Percentiles rank a stretch among this genome's conserved stretches.
These are phyloP conservation scores for Sardinella longiceps DNA, from an alignment of 2,797 vertebrate genomes.

Conservation along the genomic window DNA sequence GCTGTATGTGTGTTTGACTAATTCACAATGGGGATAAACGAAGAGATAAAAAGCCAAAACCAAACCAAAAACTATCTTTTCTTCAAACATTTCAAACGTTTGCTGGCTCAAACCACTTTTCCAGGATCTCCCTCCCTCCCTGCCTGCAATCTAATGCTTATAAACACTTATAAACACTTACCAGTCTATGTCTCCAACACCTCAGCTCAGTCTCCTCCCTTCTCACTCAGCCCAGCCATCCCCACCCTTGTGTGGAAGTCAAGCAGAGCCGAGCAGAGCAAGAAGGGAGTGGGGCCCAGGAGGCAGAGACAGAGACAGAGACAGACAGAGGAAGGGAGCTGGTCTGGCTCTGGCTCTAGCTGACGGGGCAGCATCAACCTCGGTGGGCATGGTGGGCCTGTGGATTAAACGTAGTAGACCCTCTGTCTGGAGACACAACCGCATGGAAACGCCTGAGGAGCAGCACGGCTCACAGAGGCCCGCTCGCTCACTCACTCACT, in stretches of 20 bases:
- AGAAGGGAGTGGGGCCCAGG: no score
- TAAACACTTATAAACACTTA: no score
- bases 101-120: no score
- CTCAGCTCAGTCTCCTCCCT: not conserved
- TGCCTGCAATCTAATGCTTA: no score
- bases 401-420: slow-evolving; percentile 5
- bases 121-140: no score
- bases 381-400: not conserved
- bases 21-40: no score
- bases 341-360: not conserved
- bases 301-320: not conserved
- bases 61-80: no score
- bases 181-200: not conserved
- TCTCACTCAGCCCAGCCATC: not conserved
- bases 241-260: not conserved
- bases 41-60: no score
- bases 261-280: not conserved
- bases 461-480: not conserved
- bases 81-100: no score
- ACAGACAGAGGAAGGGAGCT: not conserved
- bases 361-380: not conserved
- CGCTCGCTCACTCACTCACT: not conserved
- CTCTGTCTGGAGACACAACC: slow-evolving; percentile 12
- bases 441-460: not conserved
- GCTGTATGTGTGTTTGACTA: no score